Base-by-base conservation (phyloP, 2,888 invertebrate genomes). In the Mythimna pallens region DNA sequence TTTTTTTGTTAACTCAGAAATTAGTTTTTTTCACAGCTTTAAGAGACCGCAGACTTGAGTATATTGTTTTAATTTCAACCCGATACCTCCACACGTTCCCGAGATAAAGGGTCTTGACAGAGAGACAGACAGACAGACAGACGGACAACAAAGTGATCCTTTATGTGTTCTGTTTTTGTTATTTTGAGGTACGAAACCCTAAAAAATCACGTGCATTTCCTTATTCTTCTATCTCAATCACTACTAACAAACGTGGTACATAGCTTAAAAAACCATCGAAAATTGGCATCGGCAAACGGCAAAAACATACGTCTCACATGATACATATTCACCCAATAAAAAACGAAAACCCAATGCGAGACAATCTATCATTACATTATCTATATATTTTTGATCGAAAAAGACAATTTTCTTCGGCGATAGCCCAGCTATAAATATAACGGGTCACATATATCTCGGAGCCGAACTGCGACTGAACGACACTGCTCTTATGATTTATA, bases 391-490 rank as follows among this genome's bases (percentile, higher is more conserved):
- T 84, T 76, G 72, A 78, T 74, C 70, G 64, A 73, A 76, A 82
- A 82, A 85, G 82, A 85, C 82, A 78, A 82, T 82, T 87, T 87
- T 87, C 83, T 86, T 82, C 61, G 86, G 81, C 90, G 86, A 91
- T 90, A 86, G 88, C 83, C 71, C 66, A 73, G 86, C 89, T 87
- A 91, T 93, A 93, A 93, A 93, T 92, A 92, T 88, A 90, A 87
- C 78, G 76, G 70, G 73, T 82, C 70, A 78, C 89, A 92, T 93
- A 92, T 93, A 92, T 93, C 91, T 90, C 81, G 86, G 86, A 90
- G 87, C 79, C 85, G 87, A 89, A 88, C 91, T 91, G 90, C 91
- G 88, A 89, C 89, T 92, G 91, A 93, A 89, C 88, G 92, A 91
- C 91, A 89, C 87, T 80, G 82, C 81, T 68, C 83, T 73, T 89